Evolutionary conservation across 2,888 invertebrate species (phyloP).

Genomic region (Euzophera pinguis): DNA sequence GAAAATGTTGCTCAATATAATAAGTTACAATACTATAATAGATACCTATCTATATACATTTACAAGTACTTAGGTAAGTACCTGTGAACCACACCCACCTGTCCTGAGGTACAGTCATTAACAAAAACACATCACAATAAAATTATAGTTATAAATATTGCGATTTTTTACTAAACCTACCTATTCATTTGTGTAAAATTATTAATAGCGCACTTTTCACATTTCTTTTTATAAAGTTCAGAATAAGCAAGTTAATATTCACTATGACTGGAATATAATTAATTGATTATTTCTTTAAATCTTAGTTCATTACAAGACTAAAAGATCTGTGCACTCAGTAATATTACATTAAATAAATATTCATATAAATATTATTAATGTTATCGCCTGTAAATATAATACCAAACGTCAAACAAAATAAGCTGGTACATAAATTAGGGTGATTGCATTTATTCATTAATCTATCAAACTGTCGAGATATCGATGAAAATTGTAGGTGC

Average conservation of each 20-base stretch:
- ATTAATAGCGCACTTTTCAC: no score
- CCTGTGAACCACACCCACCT: constrained; percentile 11
- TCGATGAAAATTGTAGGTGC: constrained; percentile 8
- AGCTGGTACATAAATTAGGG: constrained; percentile 10
- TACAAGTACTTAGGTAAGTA: constrained; percentile 6
- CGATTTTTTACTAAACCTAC: no score
- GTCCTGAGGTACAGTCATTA: constrained; percentile 2
- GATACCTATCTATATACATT: background rate
- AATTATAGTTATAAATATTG: no score
- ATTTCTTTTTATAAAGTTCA: no score
- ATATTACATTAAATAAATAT: no score
- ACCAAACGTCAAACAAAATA: constrained; percentile 11
- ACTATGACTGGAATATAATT: no score
- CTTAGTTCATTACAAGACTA: no score
- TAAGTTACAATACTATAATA: constrained; percentile 3
- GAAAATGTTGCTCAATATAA: constrained; percentile 5
- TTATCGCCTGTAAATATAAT: background rate
- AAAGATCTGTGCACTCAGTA: no score
- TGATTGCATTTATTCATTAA: constrained; percentile 13
- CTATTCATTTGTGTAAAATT: no score
- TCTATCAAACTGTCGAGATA: constrained; percentile 12
- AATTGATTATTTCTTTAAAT: no score
- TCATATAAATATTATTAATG: background rate
- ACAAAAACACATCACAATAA: background rate
- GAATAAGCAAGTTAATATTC: no score